Conservation (phyloP, 2,113 vertebrate genomes). For the Urocolius indicus region DNA sequence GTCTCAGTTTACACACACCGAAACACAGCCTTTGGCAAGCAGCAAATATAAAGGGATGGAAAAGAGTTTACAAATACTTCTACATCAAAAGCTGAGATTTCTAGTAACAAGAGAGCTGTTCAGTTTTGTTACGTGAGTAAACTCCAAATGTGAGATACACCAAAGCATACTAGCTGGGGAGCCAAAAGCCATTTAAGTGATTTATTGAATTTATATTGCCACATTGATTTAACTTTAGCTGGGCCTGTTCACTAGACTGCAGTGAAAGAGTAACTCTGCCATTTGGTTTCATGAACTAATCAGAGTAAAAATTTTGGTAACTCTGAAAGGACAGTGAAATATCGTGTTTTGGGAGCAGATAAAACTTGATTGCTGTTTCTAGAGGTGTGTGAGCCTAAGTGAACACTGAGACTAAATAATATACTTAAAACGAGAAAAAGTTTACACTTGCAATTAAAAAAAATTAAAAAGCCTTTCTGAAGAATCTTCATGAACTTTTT, state of each 20-base stretch:
- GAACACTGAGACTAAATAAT: not conserved
- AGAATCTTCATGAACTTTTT: not conserved
- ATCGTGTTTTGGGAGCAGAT: not conserved
- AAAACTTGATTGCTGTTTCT: not conserved
- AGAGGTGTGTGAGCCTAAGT: not conserved
- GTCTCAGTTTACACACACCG: not conserved
- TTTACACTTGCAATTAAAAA: not conserved
- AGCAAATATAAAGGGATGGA: not conserved
- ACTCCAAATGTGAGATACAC: not conserved
- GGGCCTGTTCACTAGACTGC: not conserved
- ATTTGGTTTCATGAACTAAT: not conserved
- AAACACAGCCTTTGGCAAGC: not conserved
- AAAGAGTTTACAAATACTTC: not conserved
- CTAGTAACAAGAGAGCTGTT: not conserved
- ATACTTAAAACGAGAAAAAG: not conserved
- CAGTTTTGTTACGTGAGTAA: not conserved
- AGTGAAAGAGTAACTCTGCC: not conserved
- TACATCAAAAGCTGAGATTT: not conserved
- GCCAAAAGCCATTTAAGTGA: not conserved
- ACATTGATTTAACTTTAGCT: not conserved
- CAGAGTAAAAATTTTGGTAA: not conserved
- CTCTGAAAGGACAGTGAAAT: not conserved
- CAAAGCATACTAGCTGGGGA: not conserved
- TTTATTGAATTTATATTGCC: not conserved
- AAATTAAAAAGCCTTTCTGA: not conserved